Conservation (phyloP, 2,797 vertebrate species). For the Vireo griseus region DNA sequence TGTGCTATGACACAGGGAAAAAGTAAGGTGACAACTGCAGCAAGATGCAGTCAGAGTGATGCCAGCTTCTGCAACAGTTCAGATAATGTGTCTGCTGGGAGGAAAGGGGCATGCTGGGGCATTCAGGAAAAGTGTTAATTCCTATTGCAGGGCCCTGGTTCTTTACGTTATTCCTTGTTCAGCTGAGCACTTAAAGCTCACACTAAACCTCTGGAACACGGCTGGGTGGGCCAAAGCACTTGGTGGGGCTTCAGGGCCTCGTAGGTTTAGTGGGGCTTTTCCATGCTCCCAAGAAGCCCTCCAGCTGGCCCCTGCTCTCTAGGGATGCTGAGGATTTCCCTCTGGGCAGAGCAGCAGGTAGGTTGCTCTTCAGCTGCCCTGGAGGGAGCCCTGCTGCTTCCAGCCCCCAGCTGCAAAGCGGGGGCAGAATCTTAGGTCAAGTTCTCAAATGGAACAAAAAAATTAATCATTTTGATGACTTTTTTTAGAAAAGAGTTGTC, state of each 20-base stretch:
- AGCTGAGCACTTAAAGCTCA: not conserved
- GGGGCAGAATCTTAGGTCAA: not conserved
- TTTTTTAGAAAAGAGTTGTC: not conserved
- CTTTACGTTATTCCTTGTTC: not conserved
- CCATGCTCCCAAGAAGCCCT: not conserved
- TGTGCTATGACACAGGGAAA: rapidly evolving
- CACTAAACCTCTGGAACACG: rapidly evolving
- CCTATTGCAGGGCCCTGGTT: not conserved
- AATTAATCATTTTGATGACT: not conserved
- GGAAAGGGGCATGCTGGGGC: not conserved
- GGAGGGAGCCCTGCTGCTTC: not conserved
- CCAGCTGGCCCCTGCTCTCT: rapidly evolving
- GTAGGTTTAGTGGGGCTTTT: not conserved
- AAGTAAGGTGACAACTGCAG: not conserved
- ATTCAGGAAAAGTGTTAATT: not conserved
- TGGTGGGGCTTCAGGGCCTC: not conserved
- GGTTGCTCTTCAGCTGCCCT: not conserved
- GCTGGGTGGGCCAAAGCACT: not conserved
- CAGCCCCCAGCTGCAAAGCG: not conserved
- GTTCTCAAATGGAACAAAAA: not conserved
- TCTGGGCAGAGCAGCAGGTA: not conserved
- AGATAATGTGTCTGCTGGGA: not conserved
- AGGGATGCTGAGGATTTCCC: not conserved
- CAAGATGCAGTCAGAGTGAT: not conserved
- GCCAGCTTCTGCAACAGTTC: not conserved